Evolutionary conservation across 2,797 vertebrate species (phyloP).

Genomic region (Erethizon dorsatum): DNA sequence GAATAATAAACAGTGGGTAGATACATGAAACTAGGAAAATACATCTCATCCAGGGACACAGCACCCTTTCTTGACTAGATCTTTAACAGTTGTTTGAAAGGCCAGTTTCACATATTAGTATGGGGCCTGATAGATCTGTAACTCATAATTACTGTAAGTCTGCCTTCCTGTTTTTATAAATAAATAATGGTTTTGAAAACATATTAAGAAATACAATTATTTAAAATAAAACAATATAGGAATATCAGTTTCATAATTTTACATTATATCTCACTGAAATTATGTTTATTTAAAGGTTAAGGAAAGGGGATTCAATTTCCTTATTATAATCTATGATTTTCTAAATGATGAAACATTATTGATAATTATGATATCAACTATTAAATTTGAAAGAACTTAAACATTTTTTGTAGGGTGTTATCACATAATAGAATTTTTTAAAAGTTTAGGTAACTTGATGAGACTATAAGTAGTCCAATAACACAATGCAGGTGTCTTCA

Average conservation of each 20-base stretch:
- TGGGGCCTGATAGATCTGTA: constrained; percentile 14
- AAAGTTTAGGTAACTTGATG: constrained; percentile 29
- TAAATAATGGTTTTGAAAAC: constrained; percentile 26
- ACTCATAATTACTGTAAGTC: constrained; percentile 20
- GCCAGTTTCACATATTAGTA: background rate
- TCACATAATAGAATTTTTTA: background rate
- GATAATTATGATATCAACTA: constrained; percentile 21
- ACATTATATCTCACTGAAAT: background rate
- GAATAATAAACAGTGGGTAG: constrained; percentile 68
- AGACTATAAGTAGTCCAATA: constrained; percentile 54
- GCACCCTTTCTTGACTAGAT: constrained; percentile 19
- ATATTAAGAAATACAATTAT: constrained; percentile 31
- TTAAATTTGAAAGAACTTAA: constrained; percentile 27
- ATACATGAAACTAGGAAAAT: constrained; percentile 61
- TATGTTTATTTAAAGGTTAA: constrained; percentile 30
- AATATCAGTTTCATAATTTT: constrained; percentile 61
- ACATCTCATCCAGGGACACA: background rate
- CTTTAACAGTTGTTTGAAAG: background rate
- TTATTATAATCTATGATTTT: background rate
- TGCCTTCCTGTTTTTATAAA: constrained; percentile 14
- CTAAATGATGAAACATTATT: constrained; percentile 11
- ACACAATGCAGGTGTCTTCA: constrained; percentile 31
- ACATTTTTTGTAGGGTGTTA: background rate
- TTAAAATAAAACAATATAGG: background rate
- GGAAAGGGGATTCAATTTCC: background rate